Evolutionary conservation across 2,113 vertebrate genomes (phyloP).

Genomic region (Nycticorax nycticorax): DNA sequence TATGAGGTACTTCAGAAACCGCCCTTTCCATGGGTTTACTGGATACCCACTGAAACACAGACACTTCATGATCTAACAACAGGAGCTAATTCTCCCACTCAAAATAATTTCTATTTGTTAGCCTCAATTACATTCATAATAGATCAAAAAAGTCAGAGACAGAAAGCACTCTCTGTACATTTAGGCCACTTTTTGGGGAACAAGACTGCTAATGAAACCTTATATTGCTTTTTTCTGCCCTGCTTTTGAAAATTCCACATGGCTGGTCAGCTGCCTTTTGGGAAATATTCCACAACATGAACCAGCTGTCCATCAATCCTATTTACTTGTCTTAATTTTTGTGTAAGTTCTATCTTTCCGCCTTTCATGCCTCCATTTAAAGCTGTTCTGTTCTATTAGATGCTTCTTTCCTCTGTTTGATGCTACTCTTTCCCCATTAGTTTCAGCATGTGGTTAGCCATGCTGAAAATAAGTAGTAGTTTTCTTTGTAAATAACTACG

Average conservation of each 20-base stretch:
- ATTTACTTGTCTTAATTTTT: not conserved
- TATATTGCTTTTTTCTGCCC: not conserved
- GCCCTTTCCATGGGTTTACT: not conserved
- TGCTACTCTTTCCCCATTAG: not conserved
- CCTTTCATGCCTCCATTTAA: not conserved
- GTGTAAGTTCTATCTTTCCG: not conserved
- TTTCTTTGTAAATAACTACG: not conserved
- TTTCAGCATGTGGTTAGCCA: not conserved
- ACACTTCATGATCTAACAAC: not conserved
- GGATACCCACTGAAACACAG: not conserved
- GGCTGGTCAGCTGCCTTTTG: not conserved
- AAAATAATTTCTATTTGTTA: not conserved
- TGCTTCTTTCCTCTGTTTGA: not conserved
- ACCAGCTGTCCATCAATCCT: not conserved
- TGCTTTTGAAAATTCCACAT: not conserved
- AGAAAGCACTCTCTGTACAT: not conserved
- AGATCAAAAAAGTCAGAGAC: not conserved
- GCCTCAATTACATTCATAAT: not conserved
- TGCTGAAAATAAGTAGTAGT: not conserved
- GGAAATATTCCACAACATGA: not conserved
- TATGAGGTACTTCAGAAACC: not conserved
- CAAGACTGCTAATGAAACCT: not conserved
- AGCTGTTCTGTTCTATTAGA: not conserved
- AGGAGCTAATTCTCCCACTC: not conserved
- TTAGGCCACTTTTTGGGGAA: not conserved